phyloP scores from a whole-genome alignment of 92 coral and sea anemone species.

The Siderastrea radians region DNA sequence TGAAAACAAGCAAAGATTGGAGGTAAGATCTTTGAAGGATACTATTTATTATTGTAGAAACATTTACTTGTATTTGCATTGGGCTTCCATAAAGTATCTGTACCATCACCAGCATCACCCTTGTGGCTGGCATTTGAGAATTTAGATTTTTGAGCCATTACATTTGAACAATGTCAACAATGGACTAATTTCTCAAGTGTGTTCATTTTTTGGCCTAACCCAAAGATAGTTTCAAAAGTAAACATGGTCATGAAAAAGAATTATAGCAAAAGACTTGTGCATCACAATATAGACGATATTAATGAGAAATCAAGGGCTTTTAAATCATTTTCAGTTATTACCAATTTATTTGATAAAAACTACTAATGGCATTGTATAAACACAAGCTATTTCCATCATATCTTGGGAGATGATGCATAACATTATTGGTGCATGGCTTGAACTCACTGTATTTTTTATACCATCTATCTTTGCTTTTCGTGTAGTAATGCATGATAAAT shows the following conservation, averaged over 20 bases:
- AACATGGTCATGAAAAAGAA: conserved; percentile 43
- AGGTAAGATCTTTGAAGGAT: conserved; percentile 23
- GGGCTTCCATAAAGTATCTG: conserved; percentile 49
- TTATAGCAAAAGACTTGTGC: conserved; percentile 52
- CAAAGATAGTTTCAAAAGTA: conserved; percentile 47
- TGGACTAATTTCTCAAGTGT: conserved; percentile 42
- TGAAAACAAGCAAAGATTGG: conserved; percentile 28
- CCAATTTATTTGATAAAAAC: conserved; percentile 30
- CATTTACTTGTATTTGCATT: conserved; percentile 41
- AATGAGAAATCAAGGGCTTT: conserved; percentile 45
- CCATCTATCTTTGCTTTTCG: conserved; percentile 44
- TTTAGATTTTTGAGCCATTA: conserved; percentile 38
- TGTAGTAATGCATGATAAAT: conserved; percentile 73
- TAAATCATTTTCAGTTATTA: conserved; percentile 52
- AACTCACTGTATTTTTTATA: conserved; percentile 37
- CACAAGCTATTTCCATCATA: conserved; percentile 54
- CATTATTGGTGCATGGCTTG: conserved; percentile 50
- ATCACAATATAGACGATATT: conserved; percentile 53
- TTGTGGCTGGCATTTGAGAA: conserved; percentile 51
- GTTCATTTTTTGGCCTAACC: conserved; percentile 56
- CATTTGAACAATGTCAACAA: conserved; percentile 52
- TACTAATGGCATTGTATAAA: conserved; percentile 39
- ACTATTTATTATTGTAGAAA: not conserved
- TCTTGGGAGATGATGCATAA: conserved; percentile 43
- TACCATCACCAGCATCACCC: conserved; percentile 57